phyloP scores from a whole-genome alignment of 2,888 invertebrate species.

The Folsomia manolachei region DNA sequence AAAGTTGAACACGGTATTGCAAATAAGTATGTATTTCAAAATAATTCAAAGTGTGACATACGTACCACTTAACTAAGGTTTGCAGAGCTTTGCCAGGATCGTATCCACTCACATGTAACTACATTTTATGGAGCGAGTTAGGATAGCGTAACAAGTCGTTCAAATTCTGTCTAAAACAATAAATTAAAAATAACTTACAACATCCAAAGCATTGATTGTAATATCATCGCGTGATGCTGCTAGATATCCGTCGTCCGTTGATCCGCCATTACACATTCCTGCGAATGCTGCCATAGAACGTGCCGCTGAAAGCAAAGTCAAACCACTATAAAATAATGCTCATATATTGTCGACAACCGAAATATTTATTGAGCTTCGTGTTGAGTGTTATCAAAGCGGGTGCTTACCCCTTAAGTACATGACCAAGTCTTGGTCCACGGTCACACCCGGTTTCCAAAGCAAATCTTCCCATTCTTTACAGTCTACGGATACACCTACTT shows the following conservation, averaged over 20 bases:
- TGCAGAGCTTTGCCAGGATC: slow-evolving; percentile 94
- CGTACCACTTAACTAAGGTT: slow-evolving; percentile 82
- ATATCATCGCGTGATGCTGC: slow-evolving; percentile 90
- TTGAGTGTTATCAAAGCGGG: too few species aligned
- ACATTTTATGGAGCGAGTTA: too few species aligned
- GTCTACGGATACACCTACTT: slow-evolving; percentile 53
- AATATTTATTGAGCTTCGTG: too few species aligned
- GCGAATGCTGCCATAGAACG: slow-evolving; percentile 98
- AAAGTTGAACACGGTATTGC: neutral
- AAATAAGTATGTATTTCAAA: too few species aligned
- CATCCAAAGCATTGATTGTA: slow-evolving; percentile 93
- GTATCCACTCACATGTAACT: slow-evolving; percentile 93
- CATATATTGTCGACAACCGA: too few species aligned
- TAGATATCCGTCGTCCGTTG: neutral
- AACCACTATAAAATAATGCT: too few species aligned
- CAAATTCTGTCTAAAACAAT: too few species aligned
- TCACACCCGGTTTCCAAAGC: slow-evolving; percentile 91
- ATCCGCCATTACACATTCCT: slow-evolving; percentile 90
- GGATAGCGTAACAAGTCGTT: too few species aligned
- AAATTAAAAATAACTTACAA: slow-evolving; percentile 60
- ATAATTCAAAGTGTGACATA: too few species aligned
- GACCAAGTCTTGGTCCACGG: slow-evolving; percentile 88
- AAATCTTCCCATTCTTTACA: slow-evolving; percentile 74
- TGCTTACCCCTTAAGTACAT: slow-evolving; percentile 98
- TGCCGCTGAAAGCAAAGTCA: too few species aligned